These are phyloP conservation scores for Drosophila subobscura DNA, from an alignment of 1,140 invertebrate species.

Conservation along the genomic window DNA sequence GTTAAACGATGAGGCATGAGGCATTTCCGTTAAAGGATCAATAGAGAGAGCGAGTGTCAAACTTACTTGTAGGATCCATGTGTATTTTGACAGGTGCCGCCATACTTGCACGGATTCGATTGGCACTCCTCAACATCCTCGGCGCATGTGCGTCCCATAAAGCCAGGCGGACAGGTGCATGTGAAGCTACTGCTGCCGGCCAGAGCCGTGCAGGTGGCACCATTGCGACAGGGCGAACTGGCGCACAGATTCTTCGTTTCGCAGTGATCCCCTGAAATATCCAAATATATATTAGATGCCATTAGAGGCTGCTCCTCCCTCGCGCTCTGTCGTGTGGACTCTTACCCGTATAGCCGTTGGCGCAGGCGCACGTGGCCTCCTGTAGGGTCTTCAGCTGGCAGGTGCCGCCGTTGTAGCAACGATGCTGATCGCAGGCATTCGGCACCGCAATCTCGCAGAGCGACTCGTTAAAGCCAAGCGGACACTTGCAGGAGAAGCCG, in stretches of 20 bases:
- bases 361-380: conserved; percentile 92
- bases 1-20: neutral
- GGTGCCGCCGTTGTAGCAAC: conserved; percentile 93
- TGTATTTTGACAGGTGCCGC: conserved; percentile 92
- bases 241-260: conserved; percentile 95
- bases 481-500: conserved; percentile 93
- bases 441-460: conserved; percentile 95
- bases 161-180: conserved; percentile 94
- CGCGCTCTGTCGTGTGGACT: conserved; percentile 3
- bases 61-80: conserved; percentile 95
- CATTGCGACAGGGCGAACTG: conserved; percentile 93
- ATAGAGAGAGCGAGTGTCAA: too few species aligned
- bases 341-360: conserved; percentile 93
- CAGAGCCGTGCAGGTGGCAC: conserved; percentile 91
- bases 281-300: neutral
- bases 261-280: conserved; percentile 91
- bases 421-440: conserved; percentile 94
- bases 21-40: too few species aligned
- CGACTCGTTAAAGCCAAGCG: conserved; percentile 95
- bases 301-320: neutral
- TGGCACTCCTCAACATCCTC: conserved; percentile 95
- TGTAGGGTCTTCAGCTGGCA: conserved; percentile 91
- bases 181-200: conserved; percentile 88
- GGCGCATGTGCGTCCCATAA: conserved; percentile 92
- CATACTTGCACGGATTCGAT: conserved; percentile 90